These are phyloP conservation scores for Orussus abietinus DNA, from an alignment of 1,140 invertebrate genomes.

Conservation along the genomic window DNA sequence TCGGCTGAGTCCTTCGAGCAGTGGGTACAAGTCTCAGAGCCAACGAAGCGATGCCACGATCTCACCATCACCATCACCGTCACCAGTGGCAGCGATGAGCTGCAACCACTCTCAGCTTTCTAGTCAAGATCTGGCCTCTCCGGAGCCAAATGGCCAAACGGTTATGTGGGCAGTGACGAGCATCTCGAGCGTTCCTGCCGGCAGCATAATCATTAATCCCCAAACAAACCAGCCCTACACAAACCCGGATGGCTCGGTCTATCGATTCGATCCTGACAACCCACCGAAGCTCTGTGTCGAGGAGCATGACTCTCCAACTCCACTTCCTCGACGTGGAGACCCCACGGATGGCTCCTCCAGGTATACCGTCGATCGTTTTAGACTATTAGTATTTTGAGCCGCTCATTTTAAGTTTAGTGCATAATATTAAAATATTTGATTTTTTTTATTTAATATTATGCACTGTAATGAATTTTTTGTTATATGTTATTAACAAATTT, in stretches of 20 bases:
- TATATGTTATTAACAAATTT: no score
- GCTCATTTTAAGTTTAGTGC: no score
- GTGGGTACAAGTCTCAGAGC: constrained; percentile 73
- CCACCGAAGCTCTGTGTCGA: constrained; percentile 54
- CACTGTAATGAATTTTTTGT: no score
- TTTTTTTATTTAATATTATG: no score
- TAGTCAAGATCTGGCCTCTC: constrained; percentile 40
- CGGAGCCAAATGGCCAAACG: constrained; percentile 38
- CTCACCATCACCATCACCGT: constrained; percentile 65
- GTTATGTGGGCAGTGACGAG: constrained; percentile 83
- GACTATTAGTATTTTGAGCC: no score
- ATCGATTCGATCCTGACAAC: constrained; percentile 71
- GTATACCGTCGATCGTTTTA: no score
- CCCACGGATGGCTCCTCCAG: no score
- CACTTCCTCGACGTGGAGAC: no score
- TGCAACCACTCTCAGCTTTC: constrained; percentile 46
- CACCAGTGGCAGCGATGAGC: constrained; percentile 53
- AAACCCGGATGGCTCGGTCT: constrained; percentile 57
- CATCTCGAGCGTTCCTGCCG: constrained; percentile 75
- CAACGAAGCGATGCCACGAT: constrained; percentile 65
- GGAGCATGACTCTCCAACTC: constrained; percentile 22
- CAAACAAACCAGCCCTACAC: constrained; percentile 57
- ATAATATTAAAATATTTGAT: no score
- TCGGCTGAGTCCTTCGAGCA: constrained; percentile 76
- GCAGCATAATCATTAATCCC: constrained; percentile 83